Evolutionary conservation across 2,888 invertebrate genomes (phyloP), one percentile per base, ranked within the genome.

Genomic region (Phalera bucephala): DNA sequence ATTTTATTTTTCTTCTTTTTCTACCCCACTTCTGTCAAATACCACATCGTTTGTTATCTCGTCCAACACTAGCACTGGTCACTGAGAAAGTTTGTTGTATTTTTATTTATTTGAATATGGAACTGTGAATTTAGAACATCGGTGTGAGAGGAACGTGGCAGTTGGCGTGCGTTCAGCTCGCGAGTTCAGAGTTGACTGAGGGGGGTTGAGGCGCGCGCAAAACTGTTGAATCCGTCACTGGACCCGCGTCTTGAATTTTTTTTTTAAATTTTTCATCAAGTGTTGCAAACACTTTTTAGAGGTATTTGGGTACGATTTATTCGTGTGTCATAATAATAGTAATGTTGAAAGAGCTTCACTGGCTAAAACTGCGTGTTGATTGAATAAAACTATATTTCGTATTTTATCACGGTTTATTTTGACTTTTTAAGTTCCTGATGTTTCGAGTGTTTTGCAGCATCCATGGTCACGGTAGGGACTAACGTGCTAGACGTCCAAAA

Each of bases 161-260:
- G 33, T 10, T 19, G 41, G 56, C 85, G 83, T 78, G 79, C 72
- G 67, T 47, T 49, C 66, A 8, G 45, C 44, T 28, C 53, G 53
- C 45, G 44, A 37, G 57, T 43, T 39, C 32, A 40, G 44, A 46
- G 36, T 52, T 39, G 47, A 81, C 81, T 81, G 80, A 60, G 60
- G 68, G 65, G 64, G 58, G 66, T 45, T 46, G 66, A 64, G 77
- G 85, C 86, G 84, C 82, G 87, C 87, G 87, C 87, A 85, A 86
- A 84, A 81, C 77, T 78, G 82, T 82, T 82, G 79, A 80, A 74
- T 70, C 64, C 66, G 51, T 55, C 56, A 50, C 42, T 70, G 72
- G 72, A 55, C 66, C 60, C 55, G 53, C 55, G 58, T 45, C 31
- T 23, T 9, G 28, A 27, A 12, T 12, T 8, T n/a, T 31, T 27